A percentile compares a stretch with the other conserved stretches of the same genome.
phyloP scores from a whole-genome alignment of 2,888 invertebrate species.

The Artemia sp. region DNA sequence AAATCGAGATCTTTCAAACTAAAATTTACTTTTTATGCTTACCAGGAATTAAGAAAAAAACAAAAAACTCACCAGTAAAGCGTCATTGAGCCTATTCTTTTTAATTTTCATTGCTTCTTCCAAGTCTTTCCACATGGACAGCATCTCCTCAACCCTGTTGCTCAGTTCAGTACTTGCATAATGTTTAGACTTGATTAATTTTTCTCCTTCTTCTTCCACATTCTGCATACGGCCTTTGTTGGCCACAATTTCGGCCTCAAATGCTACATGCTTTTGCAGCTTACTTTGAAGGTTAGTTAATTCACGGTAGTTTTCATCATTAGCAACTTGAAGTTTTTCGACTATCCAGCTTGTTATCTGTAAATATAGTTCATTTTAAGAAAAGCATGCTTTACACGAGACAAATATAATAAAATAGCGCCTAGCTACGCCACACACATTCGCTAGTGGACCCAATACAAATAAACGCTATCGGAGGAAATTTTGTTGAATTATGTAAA shows the following conservation, averaged over 20 bases:
- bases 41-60: background rate
- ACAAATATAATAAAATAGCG: background rate
- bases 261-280: slow-evolving; percentile 85
- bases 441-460: background rate
- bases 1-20: too few relatives aligned
- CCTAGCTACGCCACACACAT: background rate
- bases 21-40: too few relatives aligned
- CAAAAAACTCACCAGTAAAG: slow-evolving; percentile 42
- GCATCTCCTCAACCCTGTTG: slow-evolving; percentile 59
- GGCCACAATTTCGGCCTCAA: slow-evolving; percentile 81
- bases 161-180: slow-evolving; percentile 74
- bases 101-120: slow-evolving; percentile 65
- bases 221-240: slow-evolving; percentile 70
- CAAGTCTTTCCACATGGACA: slow-evolving; percentile 68
- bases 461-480: slow-evolving; percentile 16
- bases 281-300: slow-evolving; percentile 92
- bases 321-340: slow-evolving; percentile 79
- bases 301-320: slow-evolving; percentile 84
- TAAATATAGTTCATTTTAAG: slow-evolving; percentile 21
- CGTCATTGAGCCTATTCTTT: slow-evolving; percentile 66
- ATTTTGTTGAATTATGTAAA: too few relatives aligned
- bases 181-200: slow-evolving; percentile 56
- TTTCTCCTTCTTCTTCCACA: slow-evolving; percentile 60
- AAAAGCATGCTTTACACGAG: slow-evolving; percentile 16
- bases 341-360: slow-evolving; percentile 72